Conservation (phyloP, 2,113 vertebrate species). For the Rynchops niger region DNA sequence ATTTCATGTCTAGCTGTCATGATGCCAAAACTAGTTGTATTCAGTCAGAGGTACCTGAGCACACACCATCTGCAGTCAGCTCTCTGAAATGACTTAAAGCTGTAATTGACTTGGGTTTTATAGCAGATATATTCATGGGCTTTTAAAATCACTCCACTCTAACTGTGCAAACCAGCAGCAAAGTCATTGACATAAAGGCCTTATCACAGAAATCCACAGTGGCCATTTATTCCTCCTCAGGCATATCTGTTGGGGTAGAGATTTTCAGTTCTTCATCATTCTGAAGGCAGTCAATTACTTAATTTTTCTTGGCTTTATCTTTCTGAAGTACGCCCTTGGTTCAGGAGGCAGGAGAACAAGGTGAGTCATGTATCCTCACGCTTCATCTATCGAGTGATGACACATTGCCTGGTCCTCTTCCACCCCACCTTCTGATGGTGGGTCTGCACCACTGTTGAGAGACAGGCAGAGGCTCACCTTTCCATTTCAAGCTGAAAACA, state of each 20-base stretch:
- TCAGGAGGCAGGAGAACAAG: neutral
- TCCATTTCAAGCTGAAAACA: neutral
- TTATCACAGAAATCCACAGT: neutral
- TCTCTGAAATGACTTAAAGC: neutral
- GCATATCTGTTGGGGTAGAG: neutral
- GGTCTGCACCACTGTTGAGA: neutral
- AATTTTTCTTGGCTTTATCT: neutral
- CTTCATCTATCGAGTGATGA: rapidly evolving
- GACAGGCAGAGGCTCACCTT: neutral
- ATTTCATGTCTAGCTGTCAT: neutral
- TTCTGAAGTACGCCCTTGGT: neutral
- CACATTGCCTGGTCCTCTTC: neutral
- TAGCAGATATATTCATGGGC: neutral
- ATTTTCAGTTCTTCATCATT: neutral
- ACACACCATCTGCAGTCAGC: neutral
- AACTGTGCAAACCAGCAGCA: neutral
- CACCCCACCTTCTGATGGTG: neutral
- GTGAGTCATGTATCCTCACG: neutral
- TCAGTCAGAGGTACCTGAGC: neutral
- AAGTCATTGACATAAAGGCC: neutral
- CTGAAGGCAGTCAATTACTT: neutral
- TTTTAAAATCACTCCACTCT: neutral
- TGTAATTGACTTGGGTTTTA: neutral
- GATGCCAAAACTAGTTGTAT: neutral
- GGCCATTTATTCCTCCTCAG: neutral